These are phyloP conservation scores for Tetramorium simillimum DNA, from an alignment of 1,140 invertebrate genomes.

Conservation along the genomic window DNA sequence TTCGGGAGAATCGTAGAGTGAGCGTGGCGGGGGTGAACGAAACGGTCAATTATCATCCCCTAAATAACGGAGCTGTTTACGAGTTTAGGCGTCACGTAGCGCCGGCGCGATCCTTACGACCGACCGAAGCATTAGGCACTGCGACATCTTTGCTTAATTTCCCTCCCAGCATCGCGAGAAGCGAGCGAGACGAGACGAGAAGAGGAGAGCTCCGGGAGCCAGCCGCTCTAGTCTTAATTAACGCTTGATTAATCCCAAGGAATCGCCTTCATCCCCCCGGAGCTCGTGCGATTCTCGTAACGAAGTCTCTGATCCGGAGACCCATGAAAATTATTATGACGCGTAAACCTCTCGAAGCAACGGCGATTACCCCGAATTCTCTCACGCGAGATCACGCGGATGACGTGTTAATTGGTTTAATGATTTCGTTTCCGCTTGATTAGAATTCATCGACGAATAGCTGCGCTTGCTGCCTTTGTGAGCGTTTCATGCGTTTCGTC, in stretches of 20 bases:
- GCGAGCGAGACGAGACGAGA: slow-evolving; percentile 57
- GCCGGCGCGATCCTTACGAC: slow-evolving; percentile 60
- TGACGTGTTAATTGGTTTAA: slow-evolving; percentile 56
- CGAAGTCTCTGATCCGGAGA: slow-evolving; percentile 18
- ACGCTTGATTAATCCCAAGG: slow-evolving; percentile 76
- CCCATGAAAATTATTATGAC: slow-evolving; percentile 34
- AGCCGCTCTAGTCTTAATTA: slow-evolving; percentile 70
- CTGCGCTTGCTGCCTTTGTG: neutral
- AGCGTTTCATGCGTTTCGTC: slow-evolving; percentile 27
- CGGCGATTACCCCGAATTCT: slow-evolving; percentile 21
- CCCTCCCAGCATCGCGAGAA: slow-evolving; percentile 70
- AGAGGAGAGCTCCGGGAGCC: slow-evolving; percentile 26
- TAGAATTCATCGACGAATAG: slow-evolving; percentile 28
- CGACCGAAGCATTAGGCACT: slow-evolving; percentile 68
- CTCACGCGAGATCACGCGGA: slow-evolving; percentile 37
- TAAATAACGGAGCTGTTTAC: slow-evolving; percentile 78
- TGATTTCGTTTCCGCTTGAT: slow-evolving; percentile 44
- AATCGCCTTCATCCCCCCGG: slow-evolving; percentile 49
- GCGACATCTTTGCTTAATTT: slow-evolving; percentile 81
- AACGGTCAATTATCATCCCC: slow-evolving; percentile 78
- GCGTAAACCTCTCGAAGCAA: neutral
- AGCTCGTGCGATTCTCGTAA: slow-evolving; percentile 8
- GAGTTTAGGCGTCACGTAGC: slow-evolving; percentile 66
- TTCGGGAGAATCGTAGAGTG: slow-evolving; percentile 66
- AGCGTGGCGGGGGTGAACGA: slow-evolving; percentile 40